Evolutionary conservation across 2,113 vertebrate genomes (phyloP), one percentile per base, ranked within the genome.

Genomic region (Oreochromis tanganicae): DNA sequence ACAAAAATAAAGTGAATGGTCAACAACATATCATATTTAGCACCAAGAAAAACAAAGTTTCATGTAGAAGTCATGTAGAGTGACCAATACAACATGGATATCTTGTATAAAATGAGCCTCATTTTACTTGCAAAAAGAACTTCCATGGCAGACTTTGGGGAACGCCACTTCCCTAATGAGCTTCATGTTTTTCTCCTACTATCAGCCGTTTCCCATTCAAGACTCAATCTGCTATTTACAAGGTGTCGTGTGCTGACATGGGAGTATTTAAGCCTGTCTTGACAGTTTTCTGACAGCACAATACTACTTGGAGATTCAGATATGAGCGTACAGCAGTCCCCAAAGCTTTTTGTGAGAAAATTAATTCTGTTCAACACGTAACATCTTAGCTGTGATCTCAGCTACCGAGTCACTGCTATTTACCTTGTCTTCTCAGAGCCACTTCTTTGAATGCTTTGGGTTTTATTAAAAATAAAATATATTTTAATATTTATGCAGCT

Each of bases 201-300:
- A 73, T 80, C 88, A 88, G 86, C 57, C 81, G 29, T 80, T 86
- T 89, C 82, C 54, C 71, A 84, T 86, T 87, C 32, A 75, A 90
- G n/a, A 46, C 71, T 56, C 13, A 85, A 43, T 82, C 57, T 19
- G 34, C 63, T 66, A 80, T 75, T 82, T 80, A 17, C 57, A 57
- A 10, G 52, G 19, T 36, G 63, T 75, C 36, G 5, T 38, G 10
- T 82, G 36, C 54, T 88, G 83, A 78, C 82, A 61, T 52, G 4
- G 38, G 36, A 75, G 38, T 48, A 78, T 50, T 78, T 78, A 78
- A 50, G 43, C 46, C 43, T 78, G 43, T 50, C 71, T 50, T 78
- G 71, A 50, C 7, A 3, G 52, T 80, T 82, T 79, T 27, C 24
- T 90, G n/a, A 89, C n/a, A 79, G 48, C 24, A 82, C 2, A 61